A percentile compares a stretch with the other conserved stretches of the same genome.
Conservation (phyloP, 2,797 vertebrate species). For the Meda fulgida region DNA sequence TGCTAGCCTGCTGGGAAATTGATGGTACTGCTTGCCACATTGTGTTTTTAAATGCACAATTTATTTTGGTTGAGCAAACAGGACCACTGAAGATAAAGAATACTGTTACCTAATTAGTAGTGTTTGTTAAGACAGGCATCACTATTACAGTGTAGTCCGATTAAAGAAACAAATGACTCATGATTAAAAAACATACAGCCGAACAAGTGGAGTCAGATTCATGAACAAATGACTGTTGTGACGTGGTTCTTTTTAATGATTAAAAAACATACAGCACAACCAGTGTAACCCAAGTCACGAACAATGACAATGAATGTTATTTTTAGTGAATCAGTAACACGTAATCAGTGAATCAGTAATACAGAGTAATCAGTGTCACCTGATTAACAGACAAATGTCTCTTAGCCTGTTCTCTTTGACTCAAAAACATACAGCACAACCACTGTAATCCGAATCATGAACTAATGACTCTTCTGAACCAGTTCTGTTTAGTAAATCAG, state of each 20-base stretch:
- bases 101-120: background rate
- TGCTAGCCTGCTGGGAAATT: constrained; percentile 47
- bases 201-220: background rate
- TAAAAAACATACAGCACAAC: too few relatives aligned
- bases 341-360: too few relatives aligned
- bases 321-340: background rate
- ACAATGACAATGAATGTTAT: background rate
- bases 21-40: constrained; percentile 39
- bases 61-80: constrained; percentile 21
- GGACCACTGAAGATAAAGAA: background rate
- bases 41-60: constrained; percentile 49
- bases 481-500: background rate
- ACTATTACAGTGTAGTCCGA: background rate
- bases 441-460: background rate
- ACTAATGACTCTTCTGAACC: background rate
- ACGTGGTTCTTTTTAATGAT: too few relatives aligned
- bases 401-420: background rate
- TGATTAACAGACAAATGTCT: background rate
- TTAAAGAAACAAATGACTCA: background rate
- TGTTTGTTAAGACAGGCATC: background rate
- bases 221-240: too few relatives aligned
- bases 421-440: background rate
- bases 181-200: background rate
- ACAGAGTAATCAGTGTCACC: background rate
- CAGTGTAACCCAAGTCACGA: too few relatives aligned